Conservation (phyloP, 2,888 invertebrate genomes). For the Chrysopilus asiliformis region DNA sequence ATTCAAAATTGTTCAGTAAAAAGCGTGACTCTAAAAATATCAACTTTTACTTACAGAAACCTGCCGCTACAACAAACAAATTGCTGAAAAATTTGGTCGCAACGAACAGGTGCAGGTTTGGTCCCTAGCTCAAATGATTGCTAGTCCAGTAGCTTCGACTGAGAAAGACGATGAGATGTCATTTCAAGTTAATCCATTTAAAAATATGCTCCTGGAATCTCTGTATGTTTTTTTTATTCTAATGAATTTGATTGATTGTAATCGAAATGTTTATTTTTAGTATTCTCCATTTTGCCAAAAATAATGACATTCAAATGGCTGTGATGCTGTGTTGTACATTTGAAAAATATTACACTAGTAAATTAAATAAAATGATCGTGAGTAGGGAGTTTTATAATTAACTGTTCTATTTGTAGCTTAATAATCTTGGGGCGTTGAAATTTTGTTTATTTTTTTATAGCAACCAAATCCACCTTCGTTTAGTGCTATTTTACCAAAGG, state of each 20-base stretch:
- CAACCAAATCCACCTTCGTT: too few relatives aligned
- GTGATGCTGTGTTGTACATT: slow-evolving; percentile 87
- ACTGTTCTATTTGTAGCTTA: too few relatives aligned
- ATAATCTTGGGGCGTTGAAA: too few relatives aligned
- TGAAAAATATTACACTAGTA: slow-evolving; percentile 52
- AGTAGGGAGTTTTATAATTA: too few relatives aligned
- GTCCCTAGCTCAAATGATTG: slow-evolving; percentile 66
- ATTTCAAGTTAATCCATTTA: slow-evolving; percentile 72
- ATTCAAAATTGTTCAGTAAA: not conserved
- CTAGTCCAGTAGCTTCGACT: slow-evolving; percentile 38
- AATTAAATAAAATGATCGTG: too few relatives aligned
- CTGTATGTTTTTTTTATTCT: slow-evolving; percentile 47
- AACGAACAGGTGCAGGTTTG: slow-evolving; percentile 78
- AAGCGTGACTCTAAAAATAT: not conserved
- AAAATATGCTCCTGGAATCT: slow-evolving; percentile 69
- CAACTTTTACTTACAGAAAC: slow-evolving; percentile 39
- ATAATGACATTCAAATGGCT: slow-evolving; percentile 82
- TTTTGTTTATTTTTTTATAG: too few relatives aligned
- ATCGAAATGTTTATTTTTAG: slow-evolving; percentile 34
- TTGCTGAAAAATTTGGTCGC: slow-evolving; percentile 62
- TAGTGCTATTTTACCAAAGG: too few relatives aligned
- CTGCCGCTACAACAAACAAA: slow-evolving; percentile 67
- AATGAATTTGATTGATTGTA: not conserved
- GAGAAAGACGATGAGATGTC: slow-evolving; percentile 32
- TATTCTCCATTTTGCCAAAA: slow-evolving; percentile 66